Percentiles rank a stretch among this genome's conserved stretches.
phyloP scores from a whole-genome alignment of 2,888 invertebrate genomes.

The Amblyjoppa proteus region DNA sequence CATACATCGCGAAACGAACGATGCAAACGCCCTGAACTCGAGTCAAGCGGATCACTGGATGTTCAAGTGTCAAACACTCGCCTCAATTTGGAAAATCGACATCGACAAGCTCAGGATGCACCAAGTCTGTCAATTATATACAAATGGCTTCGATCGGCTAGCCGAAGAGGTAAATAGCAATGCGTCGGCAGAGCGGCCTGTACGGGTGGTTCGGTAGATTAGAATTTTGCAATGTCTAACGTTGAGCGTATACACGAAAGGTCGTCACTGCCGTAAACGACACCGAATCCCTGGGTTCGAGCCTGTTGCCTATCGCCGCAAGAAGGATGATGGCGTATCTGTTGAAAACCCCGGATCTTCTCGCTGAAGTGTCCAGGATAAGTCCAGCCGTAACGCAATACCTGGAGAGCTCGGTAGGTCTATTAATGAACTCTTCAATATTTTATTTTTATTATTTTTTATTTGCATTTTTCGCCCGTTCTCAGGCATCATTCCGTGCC shows the following conservation, averaged over 20 bases:
- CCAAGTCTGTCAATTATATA: slow-evolving; percentile 90
- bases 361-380: slow-evolving; percentile 90
- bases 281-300: slow-evolving; percentile 89
- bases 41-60: slow-evolving; percentile 89
- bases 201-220: too few relatives aligned
- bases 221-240: background rate
- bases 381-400: slow-evolving; percentile 92
- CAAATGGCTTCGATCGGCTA: slow-evolving; percentile 87
- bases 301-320: slow-evolving; percentile 93
- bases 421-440: background rate
- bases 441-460: background rate
- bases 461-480: background rate
- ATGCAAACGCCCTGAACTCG: slow-evolving; percentile 85
- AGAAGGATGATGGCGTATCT: slow-evolving; percentile 91
- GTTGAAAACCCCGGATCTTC: slow-evolving; percentile 87
- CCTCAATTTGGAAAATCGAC: slow-evolving; percentile 91
- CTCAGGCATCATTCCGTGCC: background rate
- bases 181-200: background rate
- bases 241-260: slow-evolving; percentile 78
- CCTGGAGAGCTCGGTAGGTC: slow-evolving; percentile 87
- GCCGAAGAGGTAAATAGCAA: slow-evolving; percentile 87
- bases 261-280: slow-evolving; percentile 89
- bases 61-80: slow-evolving; percentile 89
- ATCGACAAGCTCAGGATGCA: slow-evolving; percentile 91
- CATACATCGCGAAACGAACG: slow-evolving; percentile 87